phyloP scores from a whole-genome alignment of 2,113 vertebrate species.

The Saccopteryx leptura region DNA sequence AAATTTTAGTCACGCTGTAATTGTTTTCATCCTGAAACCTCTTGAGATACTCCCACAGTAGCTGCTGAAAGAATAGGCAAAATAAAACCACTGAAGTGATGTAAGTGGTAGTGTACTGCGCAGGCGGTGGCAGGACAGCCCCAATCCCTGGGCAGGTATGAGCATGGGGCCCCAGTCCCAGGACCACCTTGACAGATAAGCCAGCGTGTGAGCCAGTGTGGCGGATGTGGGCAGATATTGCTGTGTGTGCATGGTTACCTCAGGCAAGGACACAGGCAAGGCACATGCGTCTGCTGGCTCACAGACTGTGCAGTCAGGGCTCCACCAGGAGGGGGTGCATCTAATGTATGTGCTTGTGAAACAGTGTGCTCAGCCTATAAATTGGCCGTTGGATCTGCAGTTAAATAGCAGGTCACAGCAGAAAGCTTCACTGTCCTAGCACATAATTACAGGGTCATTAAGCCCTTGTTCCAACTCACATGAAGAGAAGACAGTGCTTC shows the following conservation, averaged over 20 bases:
- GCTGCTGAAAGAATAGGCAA: neutral
- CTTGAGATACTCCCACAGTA: neutral
- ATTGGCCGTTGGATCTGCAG: neutral
- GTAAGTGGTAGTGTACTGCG: neutral
- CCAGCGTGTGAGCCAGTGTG: fast-evolving
- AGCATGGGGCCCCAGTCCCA: fast-evolving
- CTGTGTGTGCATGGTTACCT: fast-evolving
- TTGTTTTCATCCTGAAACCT: neutral
- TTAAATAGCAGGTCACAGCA: neutral
- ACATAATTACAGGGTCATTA: no score
- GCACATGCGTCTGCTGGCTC: neutral
- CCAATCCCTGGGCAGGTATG: neutral
- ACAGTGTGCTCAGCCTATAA: neutral
- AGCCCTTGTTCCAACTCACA: neutral
- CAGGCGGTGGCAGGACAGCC: neutral
- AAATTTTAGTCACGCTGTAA: neutral
- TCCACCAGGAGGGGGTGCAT: neutral
- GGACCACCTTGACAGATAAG: neutral
- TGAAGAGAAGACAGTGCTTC: neutral
- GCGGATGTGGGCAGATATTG: fast-evolving
- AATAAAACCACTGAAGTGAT: neutral
- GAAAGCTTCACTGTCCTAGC: neutral
- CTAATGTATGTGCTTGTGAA: neutral
- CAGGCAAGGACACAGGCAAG: fast-evolving
- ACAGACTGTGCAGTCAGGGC: neutral